Conservation (phyloP, 2,888 invertebrate genomes). For the Parascotia fuliginaria region DNA sequence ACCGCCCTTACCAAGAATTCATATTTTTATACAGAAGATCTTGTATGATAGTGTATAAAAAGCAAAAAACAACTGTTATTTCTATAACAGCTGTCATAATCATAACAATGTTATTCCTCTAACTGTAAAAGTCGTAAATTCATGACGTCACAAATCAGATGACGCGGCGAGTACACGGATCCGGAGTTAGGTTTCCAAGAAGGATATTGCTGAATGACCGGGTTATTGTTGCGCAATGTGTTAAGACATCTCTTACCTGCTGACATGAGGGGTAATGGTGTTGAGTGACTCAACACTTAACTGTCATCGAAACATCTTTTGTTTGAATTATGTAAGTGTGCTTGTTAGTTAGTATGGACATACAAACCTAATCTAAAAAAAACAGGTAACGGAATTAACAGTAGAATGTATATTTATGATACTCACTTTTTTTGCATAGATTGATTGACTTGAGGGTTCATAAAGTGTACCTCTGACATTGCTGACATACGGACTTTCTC, state of each 20-base stretch:
- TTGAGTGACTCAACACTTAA: slow-evolving; percentile 2
- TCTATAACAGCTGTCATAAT: too few species aligned
- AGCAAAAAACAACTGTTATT: too few species aligned
- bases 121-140: slow-evolving; percentile 29
- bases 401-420: too few species aligned
- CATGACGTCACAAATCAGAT: slow-evolving; percentile 37
- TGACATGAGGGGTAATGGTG: slow-evolving; percentile 18
- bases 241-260: slow-evolving; percentile 7
- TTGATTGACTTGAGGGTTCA: too few species aligned
- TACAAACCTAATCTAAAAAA: too few species aligned
- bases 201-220: slow-evolving; percentile 22
- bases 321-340: background rate
- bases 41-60: too few species aligned
- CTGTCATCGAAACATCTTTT: background rate
- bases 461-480: too few species aligned
- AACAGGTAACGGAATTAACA: too few species aligned
- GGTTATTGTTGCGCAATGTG: slow-evolving; percentile 27
- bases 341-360: background rate
- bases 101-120: slow-evolving; percentile 8
- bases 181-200: slow-evolving; percentile 44
- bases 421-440: too few species aligned
- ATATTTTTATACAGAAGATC: background rate
- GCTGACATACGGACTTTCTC: too few species aligned
- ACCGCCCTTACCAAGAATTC: slow-evolving; percentile 17
- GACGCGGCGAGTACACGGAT: slow-evolving; percentile 50